These are phyloP conservation scores for Sparidentex hasta DNA, from an alignment of 2,797 vertebrate genomes.

Conservation along the genomic window DNA sequence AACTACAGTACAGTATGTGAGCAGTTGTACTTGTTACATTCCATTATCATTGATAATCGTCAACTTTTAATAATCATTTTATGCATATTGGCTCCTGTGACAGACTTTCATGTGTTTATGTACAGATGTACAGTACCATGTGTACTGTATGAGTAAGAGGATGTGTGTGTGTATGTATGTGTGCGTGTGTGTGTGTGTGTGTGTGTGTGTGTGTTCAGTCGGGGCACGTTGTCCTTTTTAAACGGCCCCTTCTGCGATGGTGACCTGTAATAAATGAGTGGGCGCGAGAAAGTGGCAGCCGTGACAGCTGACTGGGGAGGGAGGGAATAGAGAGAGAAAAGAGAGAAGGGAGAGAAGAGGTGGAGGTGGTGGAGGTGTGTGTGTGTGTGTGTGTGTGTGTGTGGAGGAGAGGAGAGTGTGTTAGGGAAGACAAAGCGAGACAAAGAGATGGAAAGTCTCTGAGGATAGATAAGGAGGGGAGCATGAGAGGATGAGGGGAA, in stretches of 20 bases:
- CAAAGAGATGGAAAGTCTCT: constrained; percentile 72
- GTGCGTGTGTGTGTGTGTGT: constrained; percentile 1
- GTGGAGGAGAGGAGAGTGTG: constrained; percentile 15
- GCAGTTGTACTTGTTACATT: too few relatives aligned
- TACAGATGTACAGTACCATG: constrained; percentile 11
- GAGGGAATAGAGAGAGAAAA: constrained; percentile 64
- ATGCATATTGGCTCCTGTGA: background rate
- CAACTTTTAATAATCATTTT: too few relatives aligned
- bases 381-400: constrained; percentile 17
- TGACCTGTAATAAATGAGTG: constrained; percentile 83
- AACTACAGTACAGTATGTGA: too few relatives aligned
- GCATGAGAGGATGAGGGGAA: constrained; percentile 58
- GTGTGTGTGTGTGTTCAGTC: constrained; percentile 34
- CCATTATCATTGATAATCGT: too few relatives aligned
- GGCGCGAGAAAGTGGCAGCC: constrained; percentile 79
- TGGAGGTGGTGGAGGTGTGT: constrained; percentile 18
- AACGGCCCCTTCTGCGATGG: constrained; percentile 60
- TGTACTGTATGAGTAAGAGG: constrained; percentile 23
- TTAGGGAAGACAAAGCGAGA: constrained; percentile 59
- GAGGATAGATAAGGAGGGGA: constrained; percentile 71
- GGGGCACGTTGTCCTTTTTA: constrained; percentile 73
- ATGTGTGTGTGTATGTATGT: background rate
- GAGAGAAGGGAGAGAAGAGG: constrained; percentile 23
- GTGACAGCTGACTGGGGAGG: constrained; percentile 78
- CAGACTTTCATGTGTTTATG: background rate